A percentile compares a stretch with the other conserved stretches of the same genome.
Evolutionary conservation across 2,888 invertebrate species (phyloP).

Genomic region (Amitus sp.): DNA sequence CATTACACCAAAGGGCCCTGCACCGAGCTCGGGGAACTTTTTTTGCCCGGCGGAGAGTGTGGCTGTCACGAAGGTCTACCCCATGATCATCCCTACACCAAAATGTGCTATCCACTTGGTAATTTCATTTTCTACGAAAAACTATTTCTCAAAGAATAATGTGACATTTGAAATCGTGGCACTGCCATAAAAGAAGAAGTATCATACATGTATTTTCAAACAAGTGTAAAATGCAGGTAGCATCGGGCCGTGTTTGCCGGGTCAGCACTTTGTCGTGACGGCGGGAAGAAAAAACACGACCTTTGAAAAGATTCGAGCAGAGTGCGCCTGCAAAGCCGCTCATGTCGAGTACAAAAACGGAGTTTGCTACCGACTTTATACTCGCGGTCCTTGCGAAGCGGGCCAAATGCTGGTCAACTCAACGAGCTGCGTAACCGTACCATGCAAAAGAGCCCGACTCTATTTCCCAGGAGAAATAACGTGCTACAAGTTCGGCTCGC

Average conservation of each 20-base stretch:
- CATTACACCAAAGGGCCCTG: constrained; percentile 86
- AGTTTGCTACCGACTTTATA: constrained; percentile 81
- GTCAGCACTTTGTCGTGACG: constrained; percentile 75
- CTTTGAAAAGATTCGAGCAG: constrained; percentile 65
- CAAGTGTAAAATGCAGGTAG: no score
- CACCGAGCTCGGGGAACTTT: constrained; percentile 78
- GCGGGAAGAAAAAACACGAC: constrained; percentile 35
- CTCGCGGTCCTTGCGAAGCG: constrained; percentile 79
- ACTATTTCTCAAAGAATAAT: no score
- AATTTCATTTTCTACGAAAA: no score
- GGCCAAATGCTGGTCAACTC: constrained; percentile 77
- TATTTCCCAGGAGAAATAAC: constrained; percentile 79
- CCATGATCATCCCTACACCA: constrained; percentile 77
- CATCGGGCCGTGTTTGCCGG: constrained; percentile 78
- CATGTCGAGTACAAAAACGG: constrained; percentile 74
- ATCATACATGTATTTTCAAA: no score
- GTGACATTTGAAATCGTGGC: no score
- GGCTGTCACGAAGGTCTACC: constrained; percentile 78
- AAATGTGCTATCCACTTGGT: constrained; percentile 81
- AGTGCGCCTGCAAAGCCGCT: constrained; percentile 77
- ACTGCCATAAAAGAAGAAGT: no score
- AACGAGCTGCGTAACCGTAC: constrained; percentile 76
- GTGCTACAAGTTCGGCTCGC: constrained; percentile 82
- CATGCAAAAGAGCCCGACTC: constrained; percentile 79
- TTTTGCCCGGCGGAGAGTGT: constrained; percentile 79